A percentile compares a stretch with the other conserved stretches of the same genome.
Evolutionary conservation across 2,113 vertebrate genomes (phyloP).

Genomic region (Etheostoma cragini): DNA sequence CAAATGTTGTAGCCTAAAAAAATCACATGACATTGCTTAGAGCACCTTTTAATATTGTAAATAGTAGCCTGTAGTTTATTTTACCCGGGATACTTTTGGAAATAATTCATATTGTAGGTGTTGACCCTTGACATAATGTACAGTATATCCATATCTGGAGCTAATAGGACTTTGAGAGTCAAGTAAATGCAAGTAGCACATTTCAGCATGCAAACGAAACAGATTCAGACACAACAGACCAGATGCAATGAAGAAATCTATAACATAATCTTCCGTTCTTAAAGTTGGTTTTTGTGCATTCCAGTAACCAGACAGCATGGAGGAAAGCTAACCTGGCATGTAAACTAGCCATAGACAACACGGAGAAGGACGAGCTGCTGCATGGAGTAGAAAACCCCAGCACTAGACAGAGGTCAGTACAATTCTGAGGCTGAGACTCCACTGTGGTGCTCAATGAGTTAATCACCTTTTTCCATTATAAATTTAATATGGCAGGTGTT

Average conservation of each 20-base stretch:
- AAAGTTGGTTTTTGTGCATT: constrained; percentile 7
- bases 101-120: background rate
- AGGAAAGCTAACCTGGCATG: constrained; percentile 95
- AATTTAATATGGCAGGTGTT: background rate
- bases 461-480: background rate
- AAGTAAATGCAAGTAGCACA: background rate
- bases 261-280: background rate
- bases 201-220: background rate
- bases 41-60: background rate
- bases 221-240: background rate
- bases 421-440: background rate
- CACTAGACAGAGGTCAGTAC: constrained; percentile 86
- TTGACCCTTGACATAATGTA: background rate
- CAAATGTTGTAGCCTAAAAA: too few species aligned
- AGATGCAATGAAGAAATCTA: background rate
- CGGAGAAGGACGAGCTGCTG: constrained; percentile 92
- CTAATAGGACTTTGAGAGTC: background rate
- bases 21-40: too few species aligned
- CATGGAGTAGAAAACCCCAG: constrained; percentile 77
- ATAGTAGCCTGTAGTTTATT: background rate
- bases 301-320: constrained; percentile 95
- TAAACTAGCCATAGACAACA: constrained; percentile 92
- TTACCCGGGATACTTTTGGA: background rate
- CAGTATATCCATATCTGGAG: background rate
- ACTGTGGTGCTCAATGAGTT: background rate